Conservation (phyloP, 1,140 invertebrate species). For the Orchesella cincta region DNA sequence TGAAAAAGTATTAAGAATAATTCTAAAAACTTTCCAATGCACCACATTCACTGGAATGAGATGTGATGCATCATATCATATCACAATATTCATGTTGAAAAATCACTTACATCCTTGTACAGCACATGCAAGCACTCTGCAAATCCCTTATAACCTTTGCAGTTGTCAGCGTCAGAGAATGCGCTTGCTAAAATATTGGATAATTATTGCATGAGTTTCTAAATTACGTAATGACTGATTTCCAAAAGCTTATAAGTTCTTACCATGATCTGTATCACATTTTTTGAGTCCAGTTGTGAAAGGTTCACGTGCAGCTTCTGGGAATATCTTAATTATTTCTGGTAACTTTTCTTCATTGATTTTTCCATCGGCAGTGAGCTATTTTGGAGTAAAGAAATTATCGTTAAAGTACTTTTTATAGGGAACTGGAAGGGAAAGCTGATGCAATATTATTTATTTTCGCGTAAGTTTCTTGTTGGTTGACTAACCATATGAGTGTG, state of each 20-base stretch:
- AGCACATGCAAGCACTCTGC: neutral
- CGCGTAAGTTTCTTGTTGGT: neutral
- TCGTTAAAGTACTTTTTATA: neutral
- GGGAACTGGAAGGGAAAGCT: neutral
- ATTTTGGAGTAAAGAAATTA: neutral
- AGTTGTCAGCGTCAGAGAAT: neutral
- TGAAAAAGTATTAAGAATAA: no score
- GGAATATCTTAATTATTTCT: neutral
- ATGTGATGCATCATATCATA: no score
- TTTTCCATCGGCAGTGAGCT: neutral
- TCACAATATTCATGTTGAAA: no score
- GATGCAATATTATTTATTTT: neutral
- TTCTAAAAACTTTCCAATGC: no score
- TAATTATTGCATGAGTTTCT: neutral
- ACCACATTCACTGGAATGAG: no score
- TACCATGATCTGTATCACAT: neutral
- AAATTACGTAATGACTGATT: neutral
- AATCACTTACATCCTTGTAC: neutral
- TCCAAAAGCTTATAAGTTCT: neutral
- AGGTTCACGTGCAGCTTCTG: neutral
- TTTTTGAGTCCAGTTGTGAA: neutral
- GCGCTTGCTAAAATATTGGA: neutral
- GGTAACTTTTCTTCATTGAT: neutral
- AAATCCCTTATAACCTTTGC: slow-evolving; percentile 11
- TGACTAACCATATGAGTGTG: neutral